phyloP scores from a whole-genome alignment of 2,888 invertebrate genomes.

The Epirrhoe tristata region DNA sequence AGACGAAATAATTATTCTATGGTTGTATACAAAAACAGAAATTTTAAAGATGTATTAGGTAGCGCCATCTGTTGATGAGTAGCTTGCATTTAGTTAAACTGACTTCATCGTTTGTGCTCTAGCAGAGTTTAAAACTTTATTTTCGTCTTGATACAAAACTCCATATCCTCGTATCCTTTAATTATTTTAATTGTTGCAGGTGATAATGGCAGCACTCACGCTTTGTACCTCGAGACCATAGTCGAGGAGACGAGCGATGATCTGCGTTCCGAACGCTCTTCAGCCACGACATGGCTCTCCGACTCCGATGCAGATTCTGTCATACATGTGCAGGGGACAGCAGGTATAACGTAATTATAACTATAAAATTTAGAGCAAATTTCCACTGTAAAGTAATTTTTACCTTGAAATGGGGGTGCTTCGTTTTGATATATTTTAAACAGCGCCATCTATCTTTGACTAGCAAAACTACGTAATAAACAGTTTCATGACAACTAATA shows the following conservation, averaged over 20 bases:
- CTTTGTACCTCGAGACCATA: constrained; percentile 93
- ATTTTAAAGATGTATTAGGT: background rate
- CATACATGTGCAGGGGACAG: constrained; percentile 87
- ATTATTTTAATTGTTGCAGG: constrained; percentile 54
- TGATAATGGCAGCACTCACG: constrained; percentile 83
- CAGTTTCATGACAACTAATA: background rate
- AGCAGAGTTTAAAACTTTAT: background rate
- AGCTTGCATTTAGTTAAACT: constrained; percentile 17
- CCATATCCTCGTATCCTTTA: background rate
- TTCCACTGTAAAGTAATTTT: too few species aligned
- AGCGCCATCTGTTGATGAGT: constrained; percentile 58
- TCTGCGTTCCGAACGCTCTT: constrained; percentile 89
- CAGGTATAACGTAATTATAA: constrained; percentile 56
- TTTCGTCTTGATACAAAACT: background rate
- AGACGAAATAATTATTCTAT: too few species aligned
- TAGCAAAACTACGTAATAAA: constrained; percentile 45
- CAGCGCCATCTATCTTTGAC: constrained; percentile 66
- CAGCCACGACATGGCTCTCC: constrained; percentile 86
- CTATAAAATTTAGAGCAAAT: background rate
- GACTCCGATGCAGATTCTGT: constrained; percentile 94
- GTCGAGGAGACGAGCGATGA: constrained; percentile 96
- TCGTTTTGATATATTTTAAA: background rate
- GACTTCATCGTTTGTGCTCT: background rate
- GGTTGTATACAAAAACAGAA: background rate
- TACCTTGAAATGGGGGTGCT: background rate